Percentiles rank a stretch among this genome's conserved stretches.
Evolutionary conservation across 2,113 vertebrate genomes (phyloP).

Genomic region (Fregetta grallaria): DNA sequence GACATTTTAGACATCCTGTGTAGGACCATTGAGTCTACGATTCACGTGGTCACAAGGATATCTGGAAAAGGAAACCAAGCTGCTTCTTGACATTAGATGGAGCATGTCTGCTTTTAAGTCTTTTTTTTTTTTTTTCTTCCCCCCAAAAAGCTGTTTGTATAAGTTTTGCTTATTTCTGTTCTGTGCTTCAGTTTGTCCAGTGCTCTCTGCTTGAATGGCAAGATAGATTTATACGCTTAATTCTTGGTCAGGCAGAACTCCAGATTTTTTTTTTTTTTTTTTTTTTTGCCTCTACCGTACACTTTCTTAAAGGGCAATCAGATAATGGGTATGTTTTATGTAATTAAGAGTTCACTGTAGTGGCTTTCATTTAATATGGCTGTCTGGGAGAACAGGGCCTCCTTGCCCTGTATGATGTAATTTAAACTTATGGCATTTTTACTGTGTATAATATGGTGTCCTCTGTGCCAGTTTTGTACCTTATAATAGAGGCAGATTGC

Average conservation of each 20-base stretch:
- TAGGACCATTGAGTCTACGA: conserved; percentile 94
- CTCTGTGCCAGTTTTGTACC: conserved; percentile 99
- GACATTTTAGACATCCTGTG: conserved; percentile 96
- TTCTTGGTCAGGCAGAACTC: conserved; percentile 82
- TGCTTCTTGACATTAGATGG: conserved; percentile 92
- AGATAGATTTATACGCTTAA: conserved; percentile 83
- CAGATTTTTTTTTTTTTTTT: conserved; percentile 44
- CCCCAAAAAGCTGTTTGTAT: conserved; percentile 75
- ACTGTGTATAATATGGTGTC: conserved; percentile 97
- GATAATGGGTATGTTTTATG: conserved; percentile 86
- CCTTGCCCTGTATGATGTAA: conserved; percentile 84
- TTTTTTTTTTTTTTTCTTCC: neutral
- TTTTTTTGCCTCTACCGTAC: conserved; percentile 83
- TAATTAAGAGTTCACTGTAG: conserved; percentile 89
- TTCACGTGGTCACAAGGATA: conserved; percentile 92
- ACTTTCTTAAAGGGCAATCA: conserved; percentile 91
- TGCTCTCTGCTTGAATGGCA: conserved; percentile 89
- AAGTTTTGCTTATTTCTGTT: conserved; percentile 83
- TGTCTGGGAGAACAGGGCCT: conserved; percentile 89
- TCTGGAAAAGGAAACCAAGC: conserved; percentile 84
- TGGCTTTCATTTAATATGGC: conserved; percentile 94
- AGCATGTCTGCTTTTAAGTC: conserved; percentile 78
- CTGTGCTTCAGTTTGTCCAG: conserved; percentile 87
- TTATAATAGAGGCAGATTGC: conserved; percentile 89
- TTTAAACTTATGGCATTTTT: conserved; percentile 99